phyloP scores from a whole-genome alignment of 64 coral and sea anemone species.

The Stichodactyla helianthus region DNA sequence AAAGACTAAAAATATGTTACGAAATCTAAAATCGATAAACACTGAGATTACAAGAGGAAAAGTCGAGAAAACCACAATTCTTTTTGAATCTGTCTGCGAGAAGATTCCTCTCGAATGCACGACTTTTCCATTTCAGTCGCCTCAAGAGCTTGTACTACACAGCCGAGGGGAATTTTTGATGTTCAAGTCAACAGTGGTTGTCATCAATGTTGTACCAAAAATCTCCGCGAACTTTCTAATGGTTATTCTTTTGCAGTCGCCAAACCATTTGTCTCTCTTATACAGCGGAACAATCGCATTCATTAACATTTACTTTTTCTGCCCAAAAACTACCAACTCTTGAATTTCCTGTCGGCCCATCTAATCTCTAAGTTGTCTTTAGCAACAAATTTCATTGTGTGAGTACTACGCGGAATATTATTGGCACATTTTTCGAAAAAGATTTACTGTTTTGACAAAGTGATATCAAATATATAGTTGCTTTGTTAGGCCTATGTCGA shows the following conservation, averaged over 20 bases:
- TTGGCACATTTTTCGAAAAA: not conserved
- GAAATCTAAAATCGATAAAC: not conserved
- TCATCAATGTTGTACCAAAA: not conserved
- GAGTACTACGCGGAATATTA: not conserved
- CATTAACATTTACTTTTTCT: not conserved
- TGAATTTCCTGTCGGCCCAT: not conserved
- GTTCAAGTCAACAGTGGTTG: not conserved
- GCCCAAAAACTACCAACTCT: not conserved
- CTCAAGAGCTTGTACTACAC: not conserved
- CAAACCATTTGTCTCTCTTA: not conserved
- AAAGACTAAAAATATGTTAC: not conserved
- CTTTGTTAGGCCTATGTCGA: not conserved
- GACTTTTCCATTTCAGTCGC: not conserved
- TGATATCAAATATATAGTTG: conserved; percentile 2
- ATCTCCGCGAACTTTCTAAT: not conserved
- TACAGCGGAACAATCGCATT: not conserved
- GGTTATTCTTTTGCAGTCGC: not conserved
- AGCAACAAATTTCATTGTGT: not conserved
- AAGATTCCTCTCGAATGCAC: not conserved
- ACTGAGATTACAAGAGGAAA: not conserved
- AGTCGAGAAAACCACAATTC: not conserved
- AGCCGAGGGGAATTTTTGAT: not conserved
- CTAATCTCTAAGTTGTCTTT: not conserved
- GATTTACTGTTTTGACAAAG: conserved; percentile 12
- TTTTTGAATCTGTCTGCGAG: not conserved